Evolutionary conservation across 1,140 invertebrate species (phyloP), one percentile per base, ranked within the genome.

Genomic region (Meloidogyne floridensis): DNA sequence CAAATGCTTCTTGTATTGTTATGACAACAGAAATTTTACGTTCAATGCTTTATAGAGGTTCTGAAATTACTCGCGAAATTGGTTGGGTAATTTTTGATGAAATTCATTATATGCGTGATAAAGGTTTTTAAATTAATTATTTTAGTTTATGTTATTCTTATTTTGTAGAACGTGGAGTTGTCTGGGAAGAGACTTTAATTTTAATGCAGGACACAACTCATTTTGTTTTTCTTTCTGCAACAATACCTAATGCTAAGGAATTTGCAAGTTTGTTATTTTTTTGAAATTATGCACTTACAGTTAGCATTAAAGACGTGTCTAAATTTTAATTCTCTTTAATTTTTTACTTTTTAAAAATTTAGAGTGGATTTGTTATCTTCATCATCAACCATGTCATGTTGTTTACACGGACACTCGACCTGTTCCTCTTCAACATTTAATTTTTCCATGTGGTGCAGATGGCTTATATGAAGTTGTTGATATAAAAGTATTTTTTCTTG

Each of bases 1-100:
- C 97, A 32, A 94, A 94, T 54, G 97, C 98, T 15, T 96, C 95
- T 85, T 96, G 96, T 91, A 92, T 99, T 51, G 98, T 99, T 83
- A 99, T 99, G 98, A 99, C 98, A 3, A 99, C 98, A 53, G 98
- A 99, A 93, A 99, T 99, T 93, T 92, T 99, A 77, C 92, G 98
- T 84, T 97, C 96, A 88, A 99, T 99, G 98, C 92, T 99, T 32
- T 99, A 99, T 89, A 92, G 97, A 90, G 98, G 98, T 79, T 98
- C 96, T 65, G 97, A 99, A 92, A 91, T 92, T 10, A 98, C 98
- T 94, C 92, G 96, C 85, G 98, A 99, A 93, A 96, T 99, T 5
- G 97, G 96, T 73, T 99, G 97, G 98, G 97, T 99, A 10, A 93
- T 99, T 76, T 99, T 99, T 92, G 98, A 99, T 91, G 98, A 99